Conservation (phyloP, 2,888 invertebrate genomes). For the Catonia carolina region DNA sequence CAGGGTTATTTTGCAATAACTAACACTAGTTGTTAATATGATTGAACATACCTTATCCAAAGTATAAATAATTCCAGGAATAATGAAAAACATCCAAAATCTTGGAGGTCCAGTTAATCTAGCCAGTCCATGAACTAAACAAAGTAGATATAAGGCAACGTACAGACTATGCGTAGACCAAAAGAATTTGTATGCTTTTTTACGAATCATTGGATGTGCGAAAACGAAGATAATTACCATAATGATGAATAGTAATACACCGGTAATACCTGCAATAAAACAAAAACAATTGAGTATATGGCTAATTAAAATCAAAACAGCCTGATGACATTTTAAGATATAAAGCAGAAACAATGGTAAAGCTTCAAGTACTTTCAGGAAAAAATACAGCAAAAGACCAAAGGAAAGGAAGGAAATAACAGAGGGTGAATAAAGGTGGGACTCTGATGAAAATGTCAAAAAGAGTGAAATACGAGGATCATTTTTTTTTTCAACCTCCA, state of each 20-base stretch:
- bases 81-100: conserved; percentile 91
- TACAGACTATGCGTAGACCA: conserved; percentile 92
- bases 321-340: background rate
- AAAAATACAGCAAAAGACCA: background rate
- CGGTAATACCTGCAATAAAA: conserved; percentile 62
- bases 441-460: too few species aligned
- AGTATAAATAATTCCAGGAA: conserved; percentile 82
- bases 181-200: conserved; percentile 91
- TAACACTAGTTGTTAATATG: too few species aligned
- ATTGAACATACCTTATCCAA: conserved; percentile 72
- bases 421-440: background rate
- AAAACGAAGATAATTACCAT: conserved; percentile 97
- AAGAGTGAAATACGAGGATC: too few species aligned
- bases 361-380: background rate
- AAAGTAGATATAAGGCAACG: conserved; percentile 75
- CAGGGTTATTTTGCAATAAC: too few species aligned
- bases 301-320: conserved; percentile 4
- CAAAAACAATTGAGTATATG: conserved; percentile 15
- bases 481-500: too few species aligned
- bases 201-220: conserved; percentile 85
- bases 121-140: conserved; percentile 84
- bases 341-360: background rate
- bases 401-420: background rate
- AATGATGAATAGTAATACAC: conserved; percentile 78
- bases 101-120: conserved; percentile 83